These are phyloP conservation scores for Entomobrya proxima DNA, from an alignment of 2,888 invertebrate genomes.

Conservation along the genomic window DNA sequence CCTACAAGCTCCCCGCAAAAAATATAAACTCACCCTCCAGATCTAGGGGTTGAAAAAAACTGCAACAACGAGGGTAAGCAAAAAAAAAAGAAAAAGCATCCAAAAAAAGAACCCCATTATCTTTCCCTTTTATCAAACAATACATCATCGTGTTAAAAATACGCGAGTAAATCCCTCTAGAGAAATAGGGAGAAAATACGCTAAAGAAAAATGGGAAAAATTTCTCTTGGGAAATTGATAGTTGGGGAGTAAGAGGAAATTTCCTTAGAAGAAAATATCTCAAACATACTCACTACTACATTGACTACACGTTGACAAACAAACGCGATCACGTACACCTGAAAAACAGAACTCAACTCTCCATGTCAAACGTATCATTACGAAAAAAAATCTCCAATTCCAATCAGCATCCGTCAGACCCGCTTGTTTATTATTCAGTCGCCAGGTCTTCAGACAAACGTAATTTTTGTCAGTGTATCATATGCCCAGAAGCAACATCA, in stretches of 20 bases:
- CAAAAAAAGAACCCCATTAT: background rate
- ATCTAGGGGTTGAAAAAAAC: background rate
- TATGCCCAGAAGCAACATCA: background rate
- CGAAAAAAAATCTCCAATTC: conserved; percentile 38
- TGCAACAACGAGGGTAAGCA: background rate
- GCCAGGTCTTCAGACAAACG: background rate
- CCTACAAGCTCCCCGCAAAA: background rate
- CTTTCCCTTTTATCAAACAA: background rate
- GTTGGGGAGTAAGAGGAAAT: background rate
- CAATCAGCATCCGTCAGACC: background rate
- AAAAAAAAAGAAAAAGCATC: background rate
- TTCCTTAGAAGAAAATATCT: background rate
- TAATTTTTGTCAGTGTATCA: background rate
- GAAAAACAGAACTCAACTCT: too few relatives aligned
- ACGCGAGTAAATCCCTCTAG: conserved; percentile 27
- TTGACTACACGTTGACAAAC: too few relatives aligned
- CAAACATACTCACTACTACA: too few relatives aligned
- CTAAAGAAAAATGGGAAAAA: background rate
- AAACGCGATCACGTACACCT: too few relatives aligned
- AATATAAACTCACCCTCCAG: background rate
- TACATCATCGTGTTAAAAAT: too few relatives aligned
- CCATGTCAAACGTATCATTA: too few relatives aligned
- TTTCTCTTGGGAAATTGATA: conserved; percentile 52
- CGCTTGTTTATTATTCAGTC: background rate
- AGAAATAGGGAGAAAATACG: conserved; percentile 1